These are phyloP conservation scores for Anniella stebbinsi DNA, from an alignment of 2,797 vertebrate species.

Conservation along the genomic window DNA sequence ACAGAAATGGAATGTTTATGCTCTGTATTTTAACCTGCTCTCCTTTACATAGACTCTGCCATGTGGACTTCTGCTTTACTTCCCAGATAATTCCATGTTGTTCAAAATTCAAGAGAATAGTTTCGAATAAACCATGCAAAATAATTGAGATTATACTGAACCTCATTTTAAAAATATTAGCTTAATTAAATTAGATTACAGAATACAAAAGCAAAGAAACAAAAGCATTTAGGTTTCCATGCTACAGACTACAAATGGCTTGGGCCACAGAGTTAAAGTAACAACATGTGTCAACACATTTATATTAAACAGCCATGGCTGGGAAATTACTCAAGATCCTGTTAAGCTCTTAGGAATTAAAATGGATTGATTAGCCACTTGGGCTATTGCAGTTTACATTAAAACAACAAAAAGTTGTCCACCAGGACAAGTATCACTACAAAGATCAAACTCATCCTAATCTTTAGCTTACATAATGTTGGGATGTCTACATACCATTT, in stretches of 20 bases:
- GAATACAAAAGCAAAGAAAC: background rate
- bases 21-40: background rate
- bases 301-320: background rate
- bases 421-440: background rate
- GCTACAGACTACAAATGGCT: background rate
- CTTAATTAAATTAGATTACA: background rate
- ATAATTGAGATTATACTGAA: background rate
- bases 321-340: background rate
- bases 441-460: background rate
- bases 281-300: background rate
- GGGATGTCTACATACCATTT: background rate
- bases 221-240: background rate
- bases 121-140: background rate
- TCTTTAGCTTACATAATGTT: background rate
- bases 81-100: background rate
- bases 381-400: background rate
- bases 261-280: background rate
- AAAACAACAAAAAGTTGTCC: background rate
- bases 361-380: background rate
- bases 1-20: background rate
- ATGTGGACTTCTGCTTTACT: background rate
- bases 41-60: background rate
- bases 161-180: background rate
- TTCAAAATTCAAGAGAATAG: background rate
- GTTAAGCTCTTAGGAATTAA: background rate